Conservation (phyloP, 2,113 vertebrate species). For the Riparia riparia region DNA sequence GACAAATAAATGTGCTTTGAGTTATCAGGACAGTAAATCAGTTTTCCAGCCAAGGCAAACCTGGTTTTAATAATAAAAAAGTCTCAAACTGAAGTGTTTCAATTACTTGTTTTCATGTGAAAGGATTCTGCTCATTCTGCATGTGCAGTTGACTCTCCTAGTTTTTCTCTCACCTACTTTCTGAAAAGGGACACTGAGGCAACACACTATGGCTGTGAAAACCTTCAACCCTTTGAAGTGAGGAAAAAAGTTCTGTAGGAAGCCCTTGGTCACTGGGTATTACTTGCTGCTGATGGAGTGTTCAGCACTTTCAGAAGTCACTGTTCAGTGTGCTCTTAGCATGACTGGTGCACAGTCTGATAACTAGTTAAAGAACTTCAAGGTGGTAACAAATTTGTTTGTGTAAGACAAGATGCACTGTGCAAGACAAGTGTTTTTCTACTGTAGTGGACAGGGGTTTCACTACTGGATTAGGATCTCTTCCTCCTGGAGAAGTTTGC, state of each 20-base stretch:
- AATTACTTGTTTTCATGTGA: background rate
- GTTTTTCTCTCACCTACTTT: background rate
- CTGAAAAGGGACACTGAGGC: background rate
- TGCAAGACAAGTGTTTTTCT: background rate
- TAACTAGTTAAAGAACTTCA: background rate
- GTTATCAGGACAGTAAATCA: background rate
- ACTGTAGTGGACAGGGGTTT: background rate
- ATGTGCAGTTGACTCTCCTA: background rate
- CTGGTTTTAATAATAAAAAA: background rate
- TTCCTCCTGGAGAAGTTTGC: background rate
- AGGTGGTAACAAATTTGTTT: background rate
- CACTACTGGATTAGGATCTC: background rate
- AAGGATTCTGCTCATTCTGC: background rate
- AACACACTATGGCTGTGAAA: background rate
- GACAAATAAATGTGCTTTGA: background rate
- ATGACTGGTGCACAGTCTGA: background rate
- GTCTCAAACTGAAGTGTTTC: background rate
- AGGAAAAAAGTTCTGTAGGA: background rate
- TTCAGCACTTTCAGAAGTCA: background rate
- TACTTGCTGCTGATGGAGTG: background rate
- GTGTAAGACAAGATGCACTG: background rate
- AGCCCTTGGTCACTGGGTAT: background rate
- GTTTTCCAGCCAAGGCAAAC: background rate
- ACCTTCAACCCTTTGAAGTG: background rate
- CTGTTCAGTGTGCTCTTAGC: fast-evolving